A percentile compares a stretch with the other conserved stretches of the same genome.
phyloP scores from a whole-genome alignment of 2,888 invertebrate genomes.

The Volucella inanis region DNA sequence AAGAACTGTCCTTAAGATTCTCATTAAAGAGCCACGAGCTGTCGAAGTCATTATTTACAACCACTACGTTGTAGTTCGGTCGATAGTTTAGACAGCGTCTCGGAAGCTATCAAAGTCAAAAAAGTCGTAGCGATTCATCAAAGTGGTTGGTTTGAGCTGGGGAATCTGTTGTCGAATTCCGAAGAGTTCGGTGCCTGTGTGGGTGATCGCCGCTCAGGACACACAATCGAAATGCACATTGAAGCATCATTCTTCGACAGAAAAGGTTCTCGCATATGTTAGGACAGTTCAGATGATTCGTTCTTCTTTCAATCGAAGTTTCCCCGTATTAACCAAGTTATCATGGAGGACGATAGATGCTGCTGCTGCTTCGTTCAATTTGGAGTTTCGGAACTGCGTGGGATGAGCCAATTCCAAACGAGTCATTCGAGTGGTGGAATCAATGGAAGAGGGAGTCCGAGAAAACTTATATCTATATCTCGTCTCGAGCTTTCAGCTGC shows the following conservation, averaged over 20 bases:
- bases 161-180: slow-evolving; percentile 10
- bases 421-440: background rate
- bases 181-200: background rate
- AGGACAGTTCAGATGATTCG: background rate
- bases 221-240: slow-evolving; percentile 1
- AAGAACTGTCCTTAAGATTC: too few species aligned
- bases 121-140: slow-evolving; percentile 22
- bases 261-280: slow-evolving; percentile 5
- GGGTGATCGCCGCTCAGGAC: too few species aligned
- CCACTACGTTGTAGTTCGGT: slow-evolving; percentile 50
- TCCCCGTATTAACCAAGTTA: slow-evolving; percentile 21
- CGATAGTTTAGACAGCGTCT: slow-evolving; percentile 75
- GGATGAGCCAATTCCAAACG: too few species aligned
- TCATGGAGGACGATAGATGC: slow-evolving; percentile 18
- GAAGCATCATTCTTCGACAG: background rate
- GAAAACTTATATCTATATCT: slow-evolving; percentile 11
- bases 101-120: slow-evolving; percentile 77
- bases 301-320: slow-evolving; percentile 20
- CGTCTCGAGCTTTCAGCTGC: slow-evolving; percentile 34
- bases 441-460: slow-evolving; percentile 25
- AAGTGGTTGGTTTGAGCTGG: slow-evolving; percentile 6
- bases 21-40: slow-evolving; percentile 49
- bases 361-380: too few species aligned
- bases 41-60: slow-evolving; percentile 43
- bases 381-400: too few species aligned